Percentiles rank a stretch among this genome's conserved stretches.
phyloP scores from a whole-genome alignment of 2,113 vertebrate species.

The Morone chrysops region DNA sequence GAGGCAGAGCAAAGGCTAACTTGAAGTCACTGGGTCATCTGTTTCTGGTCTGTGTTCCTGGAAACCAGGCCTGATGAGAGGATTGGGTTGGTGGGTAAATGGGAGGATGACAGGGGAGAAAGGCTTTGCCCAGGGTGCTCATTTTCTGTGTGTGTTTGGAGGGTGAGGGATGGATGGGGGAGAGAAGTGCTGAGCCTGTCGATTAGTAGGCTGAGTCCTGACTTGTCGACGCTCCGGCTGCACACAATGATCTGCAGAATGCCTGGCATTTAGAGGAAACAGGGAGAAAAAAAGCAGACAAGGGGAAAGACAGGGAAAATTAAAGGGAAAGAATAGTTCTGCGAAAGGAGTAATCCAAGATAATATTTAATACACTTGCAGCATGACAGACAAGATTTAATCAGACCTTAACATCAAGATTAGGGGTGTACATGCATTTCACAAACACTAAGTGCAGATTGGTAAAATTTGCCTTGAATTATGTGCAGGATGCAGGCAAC shows the following conservation, averaged over 20 bases:
- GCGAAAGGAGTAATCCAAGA: conserved; percentile 16
- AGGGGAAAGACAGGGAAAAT: conserved; percentile 26
- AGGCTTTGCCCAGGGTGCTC: conserved; percentile 62
- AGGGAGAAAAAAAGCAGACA: conserved; percentile 4
- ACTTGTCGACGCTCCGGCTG: conserved; percentile 66
- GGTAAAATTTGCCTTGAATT: conserved; percentile 50
- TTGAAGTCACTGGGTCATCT: conserved; percentile 55
- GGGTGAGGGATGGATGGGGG: conserved; percentile 6
- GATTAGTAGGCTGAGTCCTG: conserved; percentile 65
- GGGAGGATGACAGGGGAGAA: conserved; percentile 70
- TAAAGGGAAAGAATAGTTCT: conserved; percentile 5
- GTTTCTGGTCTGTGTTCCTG: conserved; percentile 58
- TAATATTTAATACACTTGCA: neutral
- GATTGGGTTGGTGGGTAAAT: conserved; percentile 51
- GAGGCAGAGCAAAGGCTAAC: neutral
- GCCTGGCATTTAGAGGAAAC: conserved; percentile 69
- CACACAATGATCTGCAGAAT: conserved; percentile 69
- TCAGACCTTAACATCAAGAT: conserved; percentile 19
- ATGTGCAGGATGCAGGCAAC: conserved; percentile 41
- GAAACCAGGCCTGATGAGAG: conserved; percentile 63
- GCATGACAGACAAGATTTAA: conserved; percentile 23
- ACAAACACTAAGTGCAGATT: conserved; percentile 15
- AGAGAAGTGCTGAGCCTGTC: conserved; percentile 62
- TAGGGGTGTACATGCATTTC: conserved; percentile 26
- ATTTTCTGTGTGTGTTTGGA: conserved; percentile 47